Evolutionary conservation across 2,113 vertebrate genomes (phyloP).

Genomic region (Acrocephalus kingi): DNA sequence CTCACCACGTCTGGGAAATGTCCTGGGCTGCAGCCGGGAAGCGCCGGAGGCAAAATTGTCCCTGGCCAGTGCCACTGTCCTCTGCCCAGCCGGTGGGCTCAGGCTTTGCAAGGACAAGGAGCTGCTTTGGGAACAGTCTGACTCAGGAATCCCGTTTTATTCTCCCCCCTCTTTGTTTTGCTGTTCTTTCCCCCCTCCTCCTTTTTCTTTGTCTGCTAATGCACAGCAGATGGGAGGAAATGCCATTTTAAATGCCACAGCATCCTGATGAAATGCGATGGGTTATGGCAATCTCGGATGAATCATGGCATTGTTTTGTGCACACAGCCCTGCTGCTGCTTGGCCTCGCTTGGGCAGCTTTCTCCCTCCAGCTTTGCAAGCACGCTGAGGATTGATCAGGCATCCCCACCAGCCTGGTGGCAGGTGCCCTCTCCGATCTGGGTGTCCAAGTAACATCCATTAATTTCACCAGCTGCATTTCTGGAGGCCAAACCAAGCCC

Average conservation of each 20-base stretch:
- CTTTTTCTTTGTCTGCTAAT: constrained; percentile 64
- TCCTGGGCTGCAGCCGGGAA: not conserved
- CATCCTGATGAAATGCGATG: constrained; percentile 46
- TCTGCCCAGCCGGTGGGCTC: not conserved
- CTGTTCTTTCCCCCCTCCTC: constrained; percentile 25
- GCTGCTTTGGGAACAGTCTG: not conserved
- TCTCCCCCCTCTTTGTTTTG: not conserved
- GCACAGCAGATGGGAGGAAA: constrained; percentile 70
- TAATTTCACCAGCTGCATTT: not conserved
- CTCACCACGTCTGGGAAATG: not conserved
- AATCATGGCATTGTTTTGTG: constrained; percentile 59
- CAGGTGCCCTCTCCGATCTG: not conserved
- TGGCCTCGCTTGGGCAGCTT: not conserved
- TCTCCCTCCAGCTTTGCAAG: not conserved
- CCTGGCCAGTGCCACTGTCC: not conserved
- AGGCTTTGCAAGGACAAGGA: not conserved
- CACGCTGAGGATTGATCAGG: no score
- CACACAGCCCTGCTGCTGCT: not conserved
- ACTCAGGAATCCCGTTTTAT: not conserved
- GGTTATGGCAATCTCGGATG: constrained; percentile 48
- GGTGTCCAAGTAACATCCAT: not conserved
- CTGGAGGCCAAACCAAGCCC: not conserved
- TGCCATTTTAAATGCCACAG: constrained; percentile 71
- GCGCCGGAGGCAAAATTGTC: accelerated
- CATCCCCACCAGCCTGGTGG: not conserved